Percentiles rank a stretch among this genome's conserved stretches.
Evolutionary conservation across 2,888 invertebrate species (phyloP).

Genomic region (Mactromeris polynyma): DNA sequence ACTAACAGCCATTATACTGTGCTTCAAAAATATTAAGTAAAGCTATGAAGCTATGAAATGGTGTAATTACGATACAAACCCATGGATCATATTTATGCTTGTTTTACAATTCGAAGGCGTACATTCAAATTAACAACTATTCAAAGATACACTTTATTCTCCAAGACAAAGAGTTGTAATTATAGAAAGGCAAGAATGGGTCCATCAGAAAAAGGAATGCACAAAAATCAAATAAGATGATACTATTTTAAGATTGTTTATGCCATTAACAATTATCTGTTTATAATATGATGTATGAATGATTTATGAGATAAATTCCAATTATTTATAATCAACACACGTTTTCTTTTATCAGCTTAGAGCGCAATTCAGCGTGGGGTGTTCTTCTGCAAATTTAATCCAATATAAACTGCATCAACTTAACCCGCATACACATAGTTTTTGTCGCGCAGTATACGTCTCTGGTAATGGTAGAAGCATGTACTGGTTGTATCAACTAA

Average conservation of each 20-base stretch:
- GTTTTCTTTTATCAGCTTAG: too few relatives aligned
- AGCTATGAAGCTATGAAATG: not conserved
- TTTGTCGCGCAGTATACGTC: constrained; percentile 13
- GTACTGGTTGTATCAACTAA: constrained; percentile 42
- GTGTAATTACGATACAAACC: not conserved
- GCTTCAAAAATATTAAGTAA: not conserved
- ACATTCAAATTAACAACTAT: too few relatives aligned
- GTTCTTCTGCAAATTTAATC: not conserved
- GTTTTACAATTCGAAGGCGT: too few relatives aligned
- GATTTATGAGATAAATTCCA: not conserved
- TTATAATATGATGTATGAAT: not conserved
- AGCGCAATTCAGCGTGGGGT: not conserved
- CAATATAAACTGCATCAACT: not conserved
- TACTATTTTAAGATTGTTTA: not conserved
- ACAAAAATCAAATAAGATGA: not conserved
- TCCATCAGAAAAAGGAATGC: not conserved
- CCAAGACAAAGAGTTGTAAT: too few relatives aligned
- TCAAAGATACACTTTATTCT: too few relatives aligned
- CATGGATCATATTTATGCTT: too few relatives aligned
- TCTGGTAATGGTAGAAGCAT: constrained; percentile 42
- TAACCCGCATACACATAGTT: not conserved
- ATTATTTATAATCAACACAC: not conserved
- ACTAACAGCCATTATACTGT: constrained; percentile 28
- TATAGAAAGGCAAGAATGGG: not conserved
- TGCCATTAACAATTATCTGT: not conserved